Percentiles rank a stretch among this genome's conserved stretches.
These are phyloP conservation scores for Gryllus bimaculatus DNA, from an alignment of 1,140 invertebrate species.

Conservation along the genomic window DNA sequence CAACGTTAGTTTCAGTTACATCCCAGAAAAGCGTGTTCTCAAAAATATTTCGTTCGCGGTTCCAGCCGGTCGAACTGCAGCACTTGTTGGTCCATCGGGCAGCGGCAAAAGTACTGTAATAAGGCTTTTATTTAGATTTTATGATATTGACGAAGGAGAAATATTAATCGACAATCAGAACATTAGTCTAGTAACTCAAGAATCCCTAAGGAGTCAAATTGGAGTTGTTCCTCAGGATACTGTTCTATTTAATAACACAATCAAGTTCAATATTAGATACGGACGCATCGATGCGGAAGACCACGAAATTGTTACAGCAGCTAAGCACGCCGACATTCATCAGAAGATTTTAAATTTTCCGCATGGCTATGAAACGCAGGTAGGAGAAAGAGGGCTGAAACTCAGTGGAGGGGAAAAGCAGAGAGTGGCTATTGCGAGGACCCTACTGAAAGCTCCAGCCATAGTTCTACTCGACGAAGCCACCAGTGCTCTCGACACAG, in stretches of 20 bases:
- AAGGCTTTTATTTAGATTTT: conserved; percentile 87
- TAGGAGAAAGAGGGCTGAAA: conserved; percentile 68
- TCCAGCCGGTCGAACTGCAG: conserved; percentile 84
- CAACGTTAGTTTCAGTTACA: conserved; percentile 83
- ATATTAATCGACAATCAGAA: conserved; percentile 83
- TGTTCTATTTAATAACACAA: conserved; percentile 93
- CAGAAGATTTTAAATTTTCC: conserved; percentile 84
- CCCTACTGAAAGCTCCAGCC: conserved; percentile 76
- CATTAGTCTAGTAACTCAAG: conserved; percentile 68
- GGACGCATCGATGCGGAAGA: conserved; percentile 68
- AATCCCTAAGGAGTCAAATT: conserved; percentile 64
- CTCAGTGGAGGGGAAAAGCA: conserved; percentile 89
- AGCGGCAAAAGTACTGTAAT: conserved; percentile 93
- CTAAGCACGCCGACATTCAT: conserved; percentile 88
- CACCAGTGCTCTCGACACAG: conserved; percentile 74
- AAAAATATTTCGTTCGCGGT: conserved; percentile 78
- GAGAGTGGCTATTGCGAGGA: conserved; percentile 84
- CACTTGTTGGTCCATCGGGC: conserved; percentile 84
- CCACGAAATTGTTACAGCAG: conserved; percentile 80
- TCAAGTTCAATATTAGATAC: conserved; percentile 94
- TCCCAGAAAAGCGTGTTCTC: conserved; percentile 68
- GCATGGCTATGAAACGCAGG: conserved; percentile 73
- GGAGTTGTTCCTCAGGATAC: conserved; percentile 97
- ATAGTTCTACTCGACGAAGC: conserved; percentile 86
- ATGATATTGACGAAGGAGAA: conserved; percentile 76